Evolutionary conservation across 2,113 vertebrate genomes (phyloP), one percentile per base, ranked within the genome.

Genomic region (Peromyscus californicus): DNA sequence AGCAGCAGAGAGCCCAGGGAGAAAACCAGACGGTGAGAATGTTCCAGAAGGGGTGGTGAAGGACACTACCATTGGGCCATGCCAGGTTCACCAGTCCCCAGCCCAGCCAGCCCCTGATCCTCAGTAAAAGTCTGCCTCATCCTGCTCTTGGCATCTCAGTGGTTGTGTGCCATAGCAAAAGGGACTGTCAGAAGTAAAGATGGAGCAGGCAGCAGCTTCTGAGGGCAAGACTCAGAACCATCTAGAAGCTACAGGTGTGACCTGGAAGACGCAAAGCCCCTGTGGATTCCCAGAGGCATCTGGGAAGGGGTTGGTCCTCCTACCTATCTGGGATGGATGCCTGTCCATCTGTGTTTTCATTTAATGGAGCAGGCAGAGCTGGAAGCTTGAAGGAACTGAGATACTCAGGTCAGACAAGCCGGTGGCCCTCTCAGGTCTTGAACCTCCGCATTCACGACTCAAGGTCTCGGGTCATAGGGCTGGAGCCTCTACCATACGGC

Each of bases 171-270:
- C 11, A 1, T 0, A 31, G 11, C 9, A 0, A 75, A 21, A 74
- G 51, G 4, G 17, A 31, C 16, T 15, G 13, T 0, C 48, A 24
- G 13, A n/a, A 75, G 15, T 59, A 33, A 82, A 21, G 19, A 63
- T 5, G 31, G 7, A 11, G 39, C 26, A 59, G 48, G 61, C 11
- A 21, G 12, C n/a, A 70, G 70, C 54, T 39, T 45, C 39, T 4
- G 17, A 54, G 69, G 36, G 54, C 33, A 5, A 88, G 87, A 61
- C 3, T 39, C 5, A 48, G 51, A 65, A 69, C 45, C 51, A 3
- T 29, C 83, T 72, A 51, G 89, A 94, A 95, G 31, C 72, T 83
- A 89, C 36, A 61, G 78, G 67, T 74, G n/a, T 19, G 63, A 83
- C 26, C 36, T 0, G 26, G 76, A 82, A 22, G 16, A 1, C 26